A percentile compares a stretch with the other conserved stretches of the same genome.
Conservation (phyloP, 35 echinoderm and acorn worm genomes). For the Heliocidaris erythrogramma region DNA sequence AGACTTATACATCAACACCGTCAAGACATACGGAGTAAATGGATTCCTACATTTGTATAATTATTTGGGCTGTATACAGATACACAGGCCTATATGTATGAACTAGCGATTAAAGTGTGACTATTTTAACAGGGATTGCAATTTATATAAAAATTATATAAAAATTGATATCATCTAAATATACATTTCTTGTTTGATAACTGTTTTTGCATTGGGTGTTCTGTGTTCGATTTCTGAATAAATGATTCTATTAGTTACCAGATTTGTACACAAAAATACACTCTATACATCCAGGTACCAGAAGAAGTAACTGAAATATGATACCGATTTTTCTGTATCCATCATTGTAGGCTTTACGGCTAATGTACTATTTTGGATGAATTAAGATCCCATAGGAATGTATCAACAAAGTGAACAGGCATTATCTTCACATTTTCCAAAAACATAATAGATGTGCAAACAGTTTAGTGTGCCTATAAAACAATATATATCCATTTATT, state of each 20-base stretch:
- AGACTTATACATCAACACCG: background rate
- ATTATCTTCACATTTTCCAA: background rate
- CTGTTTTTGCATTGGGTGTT: background rate
- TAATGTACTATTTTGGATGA: background rate
- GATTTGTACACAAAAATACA: too few species aligned
- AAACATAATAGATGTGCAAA: background rate
- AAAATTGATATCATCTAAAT: background rate
- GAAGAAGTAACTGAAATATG: too few species aligned
- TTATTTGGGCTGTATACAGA: too few species aligned
- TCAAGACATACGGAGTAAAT: background rate
- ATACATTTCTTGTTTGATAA: background rate
- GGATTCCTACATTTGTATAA: too few species aligned
- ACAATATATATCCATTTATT: background rate
- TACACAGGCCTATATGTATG: too few species aligned
- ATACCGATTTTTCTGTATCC: too few species aligned
- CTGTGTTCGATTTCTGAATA: too few species aligned
- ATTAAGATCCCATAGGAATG: background rate
- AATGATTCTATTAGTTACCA: too few species aligned
- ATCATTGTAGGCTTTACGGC: too few species aligned
- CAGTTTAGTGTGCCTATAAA: background rate
- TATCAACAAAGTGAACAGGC: background rate
- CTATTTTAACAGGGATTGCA: background rate
- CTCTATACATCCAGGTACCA: too few species aligned
- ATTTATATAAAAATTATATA: too few species aligned
- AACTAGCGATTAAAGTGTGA: background rate